phyloP scores from a whole-genome alignment of 2,888 invertebrate genomes.

The Neelides folsomi region DNA sequence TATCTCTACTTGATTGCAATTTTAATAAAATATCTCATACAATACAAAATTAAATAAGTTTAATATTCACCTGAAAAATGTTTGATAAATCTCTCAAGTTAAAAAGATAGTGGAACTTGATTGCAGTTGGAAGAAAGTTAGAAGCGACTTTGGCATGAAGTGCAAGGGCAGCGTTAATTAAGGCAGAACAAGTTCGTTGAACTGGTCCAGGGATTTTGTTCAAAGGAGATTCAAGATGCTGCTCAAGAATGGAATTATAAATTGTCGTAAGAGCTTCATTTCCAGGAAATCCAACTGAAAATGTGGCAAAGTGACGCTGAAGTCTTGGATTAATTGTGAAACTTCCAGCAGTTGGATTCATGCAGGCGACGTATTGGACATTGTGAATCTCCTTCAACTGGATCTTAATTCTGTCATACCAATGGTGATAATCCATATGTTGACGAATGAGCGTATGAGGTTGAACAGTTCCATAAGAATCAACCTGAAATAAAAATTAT shows the following conservation, averaged over 20 bases:
- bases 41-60: background rate
- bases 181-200: slow-evolving; percentile 53
- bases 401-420: slow-evolving; percentile 86
- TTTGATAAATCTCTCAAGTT: slow-evolving; percentile 89
- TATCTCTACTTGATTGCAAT: too few relatives aligned
- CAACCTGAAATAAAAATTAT: slow-evolving; percentile 44
- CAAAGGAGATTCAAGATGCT: slow-evolving; percentile 69
- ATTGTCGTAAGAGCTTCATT: slow-evolving; percentile 71
- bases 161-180: slow-evolving; percentile 68
- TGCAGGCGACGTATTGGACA: slow-evolving; percentile 91
- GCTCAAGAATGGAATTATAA: slow-evolving; percentile 73
- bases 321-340: slow-evolving; percentile 91
- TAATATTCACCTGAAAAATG: slow-evolving; percentile 64
- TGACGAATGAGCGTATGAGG: slow-evolving; percentile 91
- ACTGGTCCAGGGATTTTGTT: slow-evolving; percentile 61
- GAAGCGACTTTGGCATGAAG: slow-evolving; percentile 74
- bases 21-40: too few relatives aligned
- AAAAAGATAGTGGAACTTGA: slow-evolving; percentile 93
- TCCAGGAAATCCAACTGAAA: slow-evolving; percentile 77
- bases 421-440: slow-evolving; percentile 89
- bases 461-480: slow-evolving; percentile 87
- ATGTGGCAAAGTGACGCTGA: slow-evolving; percentile 78
- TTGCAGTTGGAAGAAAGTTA: slow-evolving; percentile 84
- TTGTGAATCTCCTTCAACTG: slow-evolving; percentile 88
- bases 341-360: slow-evolving; percentile 96